Evolutionary conservation across 2,113 vertebrate species (phyloP).

Genomic region (Crotalus horridus): DNA sequence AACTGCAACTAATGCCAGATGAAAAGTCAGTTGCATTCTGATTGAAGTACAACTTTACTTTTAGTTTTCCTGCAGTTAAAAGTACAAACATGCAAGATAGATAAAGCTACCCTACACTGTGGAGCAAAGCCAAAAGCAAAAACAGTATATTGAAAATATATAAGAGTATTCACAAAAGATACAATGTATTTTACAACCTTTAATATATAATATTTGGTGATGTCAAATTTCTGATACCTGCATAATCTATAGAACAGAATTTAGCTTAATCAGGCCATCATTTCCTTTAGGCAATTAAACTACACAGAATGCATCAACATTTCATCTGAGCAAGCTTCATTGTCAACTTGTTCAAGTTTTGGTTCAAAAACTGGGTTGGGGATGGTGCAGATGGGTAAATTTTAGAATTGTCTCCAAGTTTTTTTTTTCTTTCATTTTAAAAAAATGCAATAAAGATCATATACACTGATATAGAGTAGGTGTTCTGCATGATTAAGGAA

Average conservation of each 20-base stretch:
- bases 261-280: slow-evolving; percentile 31
- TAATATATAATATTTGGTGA: slow-evolving; percentile 68
- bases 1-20: slow-evolving; percentile 46
- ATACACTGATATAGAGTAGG: not conserved
- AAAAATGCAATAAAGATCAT: slow-evolving; percentile 23
- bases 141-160: slow-evolving; percentile 56
- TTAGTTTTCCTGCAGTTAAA: slow-evolving; percentile 47
- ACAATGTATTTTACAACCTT: slow-evolving; percentile 65
- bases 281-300: slow-evolving; percentile 29
- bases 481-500: slow-evolving; percentile 26
- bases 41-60: slow-evolving; percentile 66
- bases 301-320: slow-evolving; percentile 30
- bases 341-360: not conserved
- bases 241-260: slow-evolving; percentile 56
- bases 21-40: slow-evolving; percentile 46
- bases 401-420: slow-evolving; percentile 15
- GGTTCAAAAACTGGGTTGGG: slow-evolving; percentile 11
- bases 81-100: slow-evolving; percentile 64
- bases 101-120: slow-evolving; percentile 60
- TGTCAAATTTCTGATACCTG: slow-evolving; percentile 52
- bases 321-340: slow-evolving; percentile 3
- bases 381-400: slow-evolving; percentile 19
- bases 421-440: not conserved
- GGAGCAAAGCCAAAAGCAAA: slow-evolving; percentile 62
- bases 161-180: slow-evolving; percentile 75